phyloP scores from a whole-genome alignment of 2,888 invertebrate species.

The Ormyrus rosae region DNA sequence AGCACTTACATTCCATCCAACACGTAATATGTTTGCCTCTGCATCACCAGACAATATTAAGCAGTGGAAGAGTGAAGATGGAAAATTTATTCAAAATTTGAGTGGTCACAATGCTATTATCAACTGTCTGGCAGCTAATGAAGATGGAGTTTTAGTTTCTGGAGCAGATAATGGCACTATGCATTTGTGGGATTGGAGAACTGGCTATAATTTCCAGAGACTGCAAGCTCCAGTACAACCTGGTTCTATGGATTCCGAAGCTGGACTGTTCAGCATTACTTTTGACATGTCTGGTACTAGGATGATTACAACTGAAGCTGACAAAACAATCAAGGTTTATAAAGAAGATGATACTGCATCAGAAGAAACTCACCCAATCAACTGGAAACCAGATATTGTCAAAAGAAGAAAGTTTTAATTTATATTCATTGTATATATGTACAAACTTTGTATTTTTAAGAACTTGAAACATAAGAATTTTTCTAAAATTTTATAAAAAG shows the following conservation, averaged over 20 bases:
- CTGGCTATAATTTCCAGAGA: conserved; percentile 98
- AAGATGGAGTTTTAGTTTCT: conserved; percentile 96
- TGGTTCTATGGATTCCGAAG: conserved; percentile 99
- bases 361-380: conserved; percentile 96
- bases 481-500: too few relatives aligned
- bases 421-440: background rate
- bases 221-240: conserved; percentile 96
- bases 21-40: conserved; percentile 94
- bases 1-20: conserved; percentile 86
- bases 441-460: too few relatives aligned
- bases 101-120: conserved; percentile 98
- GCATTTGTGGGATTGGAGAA: conserved; percentile 99
- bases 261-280: conserved; percentile 96
- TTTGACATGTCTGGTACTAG: conserved; percentile 97
- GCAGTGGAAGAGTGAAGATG: conserved; percentile 99
- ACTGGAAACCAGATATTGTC: conserved; percentile 98
- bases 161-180: conserved; percentile 99
- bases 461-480: too few relatives aligned
- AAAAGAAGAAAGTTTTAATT: conserved; percentile 90
- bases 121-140: conserved; percentile 96
- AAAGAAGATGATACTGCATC: conserved; percentile 97
- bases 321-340: conserved; percentile 99
- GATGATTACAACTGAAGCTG: conserved; percentile 97
- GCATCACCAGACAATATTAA: conserved; percentile 99
- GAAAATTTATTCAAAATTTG: conserved; percentile 97